phyloP scores from a whole-genome alignment of 1,140 invertebrate species.

The Pseudobourletiella spinata region DNA sequence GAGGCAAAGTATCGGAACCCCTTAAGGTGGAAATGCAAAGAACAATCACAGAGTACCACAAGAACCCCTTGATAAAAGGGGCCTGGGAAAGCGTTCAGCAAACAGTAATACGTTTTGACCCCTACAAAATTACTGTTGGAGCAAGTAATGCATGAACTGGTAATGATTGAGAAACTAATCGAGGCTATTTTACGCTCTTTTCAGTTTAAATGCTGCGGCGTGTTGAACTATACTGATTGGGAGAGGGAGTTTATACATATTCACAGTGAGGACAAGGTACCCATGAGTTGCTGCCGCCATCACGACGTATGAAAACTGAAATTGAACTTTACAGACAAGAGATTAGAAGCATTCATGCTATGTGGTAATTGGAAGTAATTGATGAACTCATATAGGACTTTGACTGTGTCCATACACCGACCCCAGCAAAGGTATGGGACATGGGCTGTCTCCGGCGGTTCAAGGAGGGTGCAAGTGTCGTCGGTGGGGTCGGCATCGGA shows the following conservation, averaged over 20 bases:
- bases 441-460: constrained; percentile 65
- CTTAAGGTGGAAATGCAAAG: constrained; percentile 67
- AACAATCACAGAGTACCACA: constrained; percentile 60
- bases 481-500: constrained; percentile 68
- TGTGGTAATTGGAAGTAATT: too few species aligned
- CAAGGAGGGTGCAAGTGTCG: constrained; percentile 63
- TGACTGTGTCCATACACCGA: constrained; percentile 31
- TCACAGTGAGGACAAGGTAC: constrained; percentile 51
- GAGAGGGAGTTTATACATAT: constrained; percentile 28
- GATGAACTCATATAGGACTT: too few species aligned
- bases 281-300: constrained; percentile 38
- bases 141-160: too few species aligned
- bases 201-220: constrained; percentile 72
- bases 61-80: constrained; percentile 53
- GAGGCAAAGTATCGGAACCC: constrained; percentile 60
- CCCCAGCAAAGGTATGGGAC: constrained; percentile 41
- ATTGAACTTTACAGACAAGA: not conserved
- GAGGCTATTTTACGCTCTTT: constrained; percentile 34
- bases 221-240: constrained; percentile 64
- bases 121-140: too few species aligned
- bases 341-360: too few species aligned
- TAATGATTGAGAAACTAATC: constrained; percentile 7
- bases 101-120: constrained; percentile 6
- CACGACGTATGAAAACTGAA: constrained; percentile 11
- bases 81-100: constrained; percentile 59